Evolutionary conservation across 2,888 invertebrate species (phyloP).

Genomic region (Brassicogethes aeneus): DNA sequence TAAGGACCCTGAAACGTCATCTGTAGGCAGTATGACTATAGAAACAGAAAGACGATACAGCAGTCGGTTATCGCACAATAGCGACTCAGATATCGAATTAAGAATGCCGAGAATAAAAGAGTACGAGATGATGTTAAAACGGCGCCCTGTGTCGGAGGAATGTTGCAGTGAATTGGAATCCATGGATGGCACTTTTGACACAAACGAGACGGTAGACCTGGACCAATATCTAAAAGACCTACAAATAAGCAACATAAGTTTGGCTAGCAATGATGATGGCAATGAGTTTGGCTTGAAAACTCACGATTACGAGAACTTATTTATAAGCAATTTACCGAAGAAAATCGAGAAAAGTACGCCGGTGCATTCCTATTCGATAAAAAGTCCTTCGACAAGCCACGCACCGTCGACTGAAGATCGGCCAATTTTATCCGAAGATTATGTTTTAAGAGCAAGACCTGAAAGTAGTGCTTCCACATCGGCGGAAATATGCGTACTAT

Average conservation of each 20-base stretch:
- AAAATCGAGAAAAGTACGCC: conserved; percentile 4
- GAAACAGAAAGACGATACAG: conserved; percentile 19
- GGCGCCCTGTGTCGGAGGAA: conserved; percentile 68
- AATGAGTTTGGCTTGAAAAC: conserved; percentile 2
- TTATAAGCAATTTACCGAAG: conserved; percentile 17
- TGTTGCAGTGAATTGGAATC: conserved; percentile 57
- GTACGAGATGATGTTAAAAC: conserved; percentile 43
- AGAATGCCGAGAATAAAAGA: conserved; percentile 26
- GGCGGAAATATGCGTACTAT: conserved; percentile 30
- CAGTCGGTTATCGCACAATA: conserved; percentile 32
- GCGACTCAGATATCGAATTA: conserved; percentile 40
- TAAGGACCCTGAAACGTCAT: conserved; percentile 22
- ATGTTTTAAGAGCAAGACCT: conserved; percentile 27
- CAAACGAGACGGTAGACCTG: conserved; percentile 50
- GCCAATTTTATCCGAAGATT: conserved; percentile 25
- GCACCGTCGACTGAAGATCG: conserved; percentile 14
- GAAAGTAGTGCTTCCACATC: conserved; percentile 31
- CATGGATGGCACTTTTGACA: conserved; percentile 48
- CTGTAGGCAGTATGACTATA: conserved; percentile 25
- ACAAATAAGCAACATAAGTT: conserved; percentile 44
- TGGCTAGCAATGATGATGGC: conserved; percentile 12
- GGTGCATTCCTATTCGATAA: conserved; percentile 8
- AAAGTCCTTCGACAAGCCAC: conserved; percentile 16
- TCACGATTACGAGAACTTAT: conserved; percentile 36
- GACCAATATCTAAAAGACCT: conserved; percentile 61